Evolutionary conservation across 2,797 vertebrate genomes (phyloP).

Genomic region (Lerista edwardsae): DNA sequence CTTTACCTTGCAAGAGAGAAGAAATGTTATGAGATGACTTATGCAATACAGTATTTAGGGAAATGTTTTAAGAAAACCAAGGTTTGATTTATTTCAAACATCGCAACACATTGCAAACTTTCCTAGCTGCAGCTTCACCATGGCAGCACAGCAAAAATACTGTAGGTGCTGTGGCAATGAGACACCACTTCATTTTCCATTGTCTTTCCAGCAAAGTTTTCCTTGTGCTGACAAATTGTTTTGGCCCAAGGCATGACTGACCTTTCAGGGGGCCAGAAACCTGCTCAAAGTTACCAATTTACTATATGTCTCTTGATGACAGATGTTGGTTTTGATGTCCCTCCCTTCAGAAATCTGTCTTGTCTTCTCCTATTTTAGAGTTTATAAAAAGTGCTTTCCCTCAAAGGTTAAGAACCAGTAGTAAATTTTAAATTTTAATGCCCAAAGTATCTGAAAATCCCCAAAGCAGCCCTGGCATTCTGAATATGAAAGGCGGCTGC

Average conservation of each 20-base stretch:
- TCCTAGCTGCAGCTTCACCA: background rate
- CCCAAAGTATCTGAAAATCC: background rate
- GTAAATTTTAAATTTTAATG: background rate
- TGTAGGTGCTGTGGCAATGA: background rate
- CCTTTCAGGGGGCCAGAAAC: background rate
- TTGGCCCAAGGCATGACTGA: background rate
- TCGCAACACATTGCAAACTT: background rate
- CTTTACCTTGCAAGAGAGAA: no score
- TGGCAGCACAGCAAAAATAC: background rate
- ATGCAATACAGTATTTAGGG: background rate
- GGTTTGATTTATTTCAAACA: background rate
- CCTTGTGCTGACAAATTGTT: background rate
- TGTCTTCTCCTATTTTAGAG: background rate
- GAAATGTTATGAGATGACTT: background rate
- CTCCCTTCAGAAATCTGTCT: background rate
- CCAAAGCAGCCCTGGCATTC: background rate
- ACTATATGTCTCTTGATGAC: background rate
- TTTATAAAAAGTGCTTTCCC: background rate
- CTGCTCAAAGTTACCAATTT: background rate
- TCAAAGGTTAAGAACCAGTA: background rate
- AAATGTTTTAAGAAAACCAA: background rate
- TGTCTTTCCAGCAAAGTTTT: conserved; percentile 3
- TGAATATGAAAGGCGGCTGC: conserved; percentile 1
- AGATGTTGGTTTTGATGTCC: background rate
- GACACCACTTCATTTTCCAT: background rate